A percentile compares a stretch with the other conserved stretches of the same genome.
phyloP scores from a whole-genome alignment of 2,888 invertebrate genomes.

The Panorpa germanica region DNA sequence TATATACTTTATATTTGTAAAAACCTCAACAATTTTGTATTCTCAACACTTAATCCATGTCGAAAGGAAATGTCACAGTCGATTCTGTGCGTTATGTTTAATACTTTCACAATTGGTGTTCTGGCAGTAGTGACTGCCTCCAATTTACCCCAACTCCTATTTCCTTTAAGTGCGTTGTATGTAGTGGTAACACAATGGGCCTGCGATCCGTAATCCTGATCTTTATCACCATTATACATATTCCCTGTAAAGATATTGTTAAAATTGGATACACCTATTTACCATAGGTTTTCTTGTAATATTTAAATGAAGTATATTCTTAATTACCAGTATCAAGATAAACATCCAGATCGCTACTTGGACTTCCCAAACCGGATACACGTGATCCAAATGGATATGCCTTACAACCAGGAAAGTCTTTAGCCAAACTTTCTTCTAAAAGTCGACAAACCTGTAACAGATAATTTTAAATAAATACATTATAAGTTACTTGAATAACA shows the following conservation, averaged over 20 bases:
- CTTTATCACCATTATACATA: constrained; percentile 5
- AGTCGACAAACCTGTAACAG: no score
- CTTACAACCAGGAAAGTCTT: constrained; percentile 18
- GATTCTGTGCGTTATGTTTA: constrained; percentile 22
- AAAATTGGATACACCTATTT: no score
- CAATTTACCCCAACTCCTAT: constrained; percentile 19
- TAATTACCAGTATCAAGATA: constrained; percentile 18
- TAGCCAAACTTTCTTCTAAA: constrained; percentile 4
- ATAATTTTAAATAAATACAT: no score
- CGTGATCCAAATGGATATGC: constrained; percentile 31
- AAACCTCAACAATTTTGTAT: constrained; percentile 29
- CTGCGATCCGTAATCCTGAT: constrained; percentile 8
- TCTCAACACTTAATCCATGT: constrained; percentile 31
- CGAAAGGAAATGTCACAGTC: constrained; percentile 32
- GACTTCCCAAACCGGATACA: constrained; percentile 24
- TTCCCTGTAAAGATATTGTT: constrained; percentile 6
- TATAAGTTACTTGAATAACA: no score
- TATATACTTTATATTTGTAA: no score
- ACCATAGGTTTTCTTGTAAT: constrained; percentile 1
- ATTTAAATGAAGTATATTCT: not conserved
- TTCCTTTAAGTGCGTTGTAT: constrained; percentile 11
- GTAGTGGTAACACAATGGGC: constrained; percentile 11
- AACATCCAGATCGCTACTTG: constrained; percentile 19
- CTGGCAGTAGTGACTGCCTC: constrained; percentile 23
- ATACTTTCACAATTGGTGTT: constrained; percentile 31